Evolutionary conservation across 2,888 invertebrate species (phyloP), one percentile per base, ranked within the genome.

Genomic region (Cyclophora albipunctata): DNA sequence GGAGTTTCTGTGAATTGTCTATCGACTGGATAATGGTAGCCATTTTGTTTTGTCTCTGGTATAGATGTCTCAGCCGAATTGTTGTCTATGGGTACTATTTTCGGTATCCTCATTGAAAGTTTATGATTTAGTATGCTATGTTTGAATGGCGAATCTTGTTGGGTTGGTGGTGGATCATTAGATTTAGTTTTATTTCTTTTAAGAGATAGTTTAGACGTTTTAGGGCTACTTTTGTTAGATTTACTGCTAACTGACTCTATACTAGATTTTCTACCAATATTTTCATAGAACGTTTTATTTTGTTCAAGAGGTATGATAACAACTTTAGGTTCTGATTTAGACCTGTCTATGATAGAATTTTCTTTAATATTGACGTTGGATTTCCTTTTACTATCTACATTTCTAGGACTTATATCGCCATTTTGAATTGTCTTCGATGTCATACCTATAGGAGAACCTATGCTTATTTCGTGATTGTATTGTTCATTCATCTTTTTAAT

Each of bases 281-380:
- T 20, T 20, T 20, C 20, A 20, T 20, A 2, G 37, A 5, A 37
- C 2, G 2, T 5, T 46, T 46, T 40, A 6, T 51, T 49, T 45
- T 20, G 48, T 45, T 55, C 45, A 43, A 55, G 37, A 20, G 50
- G 52, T 33, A 51, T 50, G 45, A 59, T 44, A 3, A 59, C 47
- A 34, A 51, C 45, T 46, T 57, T 61, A 43, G 47, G 49, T 41
- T 54, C 55, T 52, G 48, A 46, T 7, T 50, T 40, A 34, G 44
- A 45, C n/a, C 46, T 48, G 3, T 48, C 52, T 46, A 45, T 40
- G 3, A 49, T 20, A 20, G 20, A 20, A 41, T 51, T 45, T 20
- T 42, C 42, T 42, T 7, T 7, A 7, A 42, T 7, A 20, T 20
- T 20, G 20, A 20, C 20, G 20, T 20, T 20, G 20, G 20, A 37